A percentile compares a stretch with the other conserved stretches of the same genome.
Conservation (phyloP, 2,888 invertebrate genomes). For the Dascillus cervinus region DNA sequence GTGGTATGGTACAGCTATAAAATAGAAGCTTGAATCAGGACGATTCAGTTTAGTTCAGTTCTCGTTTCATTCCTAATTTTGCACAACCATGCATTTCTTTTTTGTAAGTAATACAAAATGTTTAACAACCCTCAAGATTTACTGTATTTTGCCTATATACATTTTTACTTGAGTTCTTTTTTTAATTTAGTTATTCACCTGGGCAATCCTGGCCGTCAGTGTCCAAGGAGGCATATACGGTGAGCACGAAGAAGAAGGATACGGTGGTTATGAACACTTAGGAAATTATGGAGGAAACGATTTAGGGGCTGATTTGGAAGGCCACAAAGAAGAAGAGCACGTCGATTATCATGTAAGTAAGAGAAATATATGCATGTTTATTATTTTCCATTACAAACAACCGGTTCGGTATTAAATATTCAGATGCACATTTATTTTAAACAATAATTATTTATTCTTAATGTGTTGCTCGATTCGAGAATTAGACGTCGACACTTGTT, state of each 20-base stretch:
- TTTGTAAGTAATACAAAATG: constrained; percentile 33
- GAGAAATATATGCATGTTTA: no score
- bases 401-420: no score
- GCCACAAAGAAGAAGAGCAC: constrained; percentile 27
- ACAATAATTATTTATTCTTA: no score
- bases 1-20: constrained; percentile 23
- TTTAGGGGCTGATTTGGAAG: constrained; percentile 17
- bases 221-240: constrained; percentile 32
- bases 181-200: constrained; percentile 28
- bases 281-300: constrained; percentile 23
- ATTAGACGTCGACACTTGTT: no score
- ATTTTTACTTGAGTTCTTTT: neutral
- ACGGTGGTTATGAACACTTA: constrained; percentile 26
- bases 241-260: constrained; percentile 21
- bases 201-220: constrained; percentile 31
- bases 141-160: no score
- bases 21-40: constrained; percentile 19
- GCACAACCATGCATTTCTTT: constrained; percentile 25
- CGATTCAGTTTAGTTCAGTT: constrained; percentile 23
- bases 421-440: no score
- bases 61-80: constrained; percentile 5
- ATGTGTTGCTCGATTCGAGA: no score
- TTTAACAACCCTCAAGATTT: no score
- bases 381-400: no score
- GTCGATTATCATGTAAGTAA: constrained; percentile 35